Conservation (phyloP, 1,140 invertebrate genomes). For the Zaprionus davidi region DNA sequence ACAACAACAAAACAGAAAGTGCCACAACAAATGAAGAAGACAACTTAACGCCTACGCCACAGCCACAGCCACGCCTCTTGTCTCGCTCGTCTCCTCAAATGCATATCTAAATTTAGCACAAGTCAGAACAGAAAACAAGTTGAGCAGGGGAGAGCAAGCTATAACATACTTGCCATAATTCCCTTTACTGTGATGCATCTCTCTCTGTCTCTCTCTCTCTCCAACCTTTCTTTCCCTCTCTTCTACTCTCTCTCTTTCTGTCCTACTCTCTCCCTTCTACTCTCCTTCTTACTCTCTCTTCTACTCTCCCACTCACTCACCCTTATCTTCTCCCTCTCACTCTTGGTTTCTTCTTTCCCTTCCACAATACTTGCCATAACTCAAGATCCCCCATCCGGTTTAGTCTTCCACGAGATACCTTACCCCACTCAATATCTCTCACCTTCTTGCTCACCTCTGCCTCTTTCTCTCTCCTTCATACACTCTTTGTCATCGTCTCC, state of each 20-base stretch:
- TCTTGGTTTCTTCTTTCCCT: too few species aligned
- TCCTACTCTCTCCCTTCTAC: background rate
- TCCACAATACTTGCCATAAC: background rate
- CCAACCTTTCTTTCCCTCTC: background rate
- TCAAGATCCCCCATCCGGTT: background rate
- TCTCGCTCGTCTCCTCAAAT: background rate
- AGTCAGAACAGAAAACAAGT: background rate
- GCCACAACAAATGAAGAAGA: conserved; percentile 26
- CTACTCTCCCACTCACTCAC: background rate
- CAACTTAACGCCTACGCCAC: background rate
- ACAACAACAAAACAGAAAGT: conserved; percentile 31
- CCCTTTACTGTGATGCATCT: too few species aligned
- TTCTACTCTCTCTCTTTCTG: background rate
- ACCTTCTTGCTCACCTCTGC: too few species aligned
- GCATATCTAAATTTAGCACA: conserved; percentile 4
- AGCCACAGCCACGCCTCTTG: background rate
- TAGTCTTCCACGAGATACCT: too few species aligned
- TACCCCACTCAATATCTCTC: too few species aligned
- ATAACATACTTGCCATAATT: background rate
- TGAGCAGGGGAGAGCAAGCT: background rate
- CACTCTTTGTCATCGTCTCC: too few species aligned
- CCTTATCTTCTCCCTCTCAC: too few species aligned
- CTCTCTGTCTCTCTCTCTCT: background rate
- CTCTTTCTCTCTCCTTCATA: too few species aligned
- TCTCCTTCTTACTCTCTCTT: background rate